Base-by-base conservation (phyloP, 2,888 invertebrate genomes). In the Lydus trimaculatus region DNA sequence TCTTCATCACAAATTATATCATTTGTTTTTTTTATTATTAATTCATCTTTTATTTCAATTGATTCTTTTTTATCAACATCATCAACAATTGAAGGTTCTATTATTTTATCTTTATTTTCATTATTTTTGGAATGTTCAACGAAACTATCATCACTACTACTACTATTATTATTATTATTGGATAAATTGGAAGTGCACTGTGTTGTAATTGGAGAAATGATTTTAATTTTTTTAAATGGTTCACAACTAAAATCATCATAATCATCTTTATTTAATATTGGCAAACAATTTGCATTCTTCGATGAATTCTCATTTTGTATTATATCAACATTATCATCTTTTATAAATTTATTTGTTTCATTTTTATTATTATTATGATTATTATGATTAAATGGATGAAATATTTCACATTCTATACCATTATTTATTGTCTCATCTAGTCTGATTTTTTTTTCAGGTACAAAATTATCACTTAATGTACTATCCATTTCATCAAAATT, bases 231-330 rank as follows among this genome's bases (percentile, higher is more conserved):
- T 56, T 56, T 56, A 8, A 9, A 11, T 25, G 23, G 23, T 52
- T 48, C 48, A 48, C 20, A 13, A 43, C 7, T 43, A 43, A 48
- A 28, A 28, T 28, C 11, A 52, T 52, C 23, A 52, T 23, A 23
- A 31, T 58, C 28, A 7, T 67, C 63, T 23, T 63, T 48, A 58
- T 58, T 66, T 62, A 2, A 23, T 23, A 23, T 36, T 65, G 62
- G 62, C 31, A 69, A 60, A 58, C 66, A 61, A 66, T 67, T 67
- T 2, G 65, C 67, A 61, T 67, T 70, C 65, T 70, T 67, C 63
- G 70, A 67, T 23, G 65, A 67, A 48, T 64, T 65, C 8, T 67
- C 70, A 43, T 70, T 67, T 60, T 70, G 67, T 31, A 67, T 61
- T 23, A 39, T 31, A n/a, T 23, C 25, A 20, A 52, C 28, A 33